These are phyloP conservation scores for Ochlodes sylvanus DNA, from an alignment of 2,888 invertebrate species.

Conservation along the genomic window DNA sequence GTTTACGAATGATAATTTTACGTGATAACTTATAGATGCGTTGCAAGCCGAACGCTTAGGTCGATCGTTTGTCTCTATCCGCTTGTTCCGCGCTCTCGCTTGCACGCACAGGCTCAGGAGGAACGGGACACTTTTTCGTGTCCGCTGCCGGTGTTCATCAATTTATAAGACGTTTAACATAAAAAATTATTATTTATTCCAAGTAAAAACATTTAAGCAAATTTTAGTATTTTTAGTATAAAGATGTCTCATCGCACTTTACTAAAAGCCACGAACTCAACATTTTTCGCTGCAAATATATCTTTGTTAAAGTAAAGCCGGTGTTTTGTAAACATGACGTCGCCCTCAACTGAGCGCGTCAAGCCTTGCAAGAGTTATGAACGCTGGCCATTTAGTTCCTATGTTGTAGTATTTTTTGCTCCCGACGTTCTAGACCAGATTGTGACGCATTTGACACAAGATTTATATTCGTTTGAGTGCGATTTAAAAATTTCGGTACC, in stretches of 20 bases:
- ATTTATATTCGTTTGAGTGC: slow-evolving; percentile 18
- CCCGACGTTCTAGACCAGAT: slow-evolving; percentile 1
- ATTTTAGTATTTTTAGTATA: not conserved
- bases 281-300: slow-evolving; percentile 34
- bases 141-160: too few species aligned
- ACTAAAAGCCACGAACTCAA: slow-evolving; percentile 11
- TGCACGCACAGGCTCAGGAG: too few species aligned
- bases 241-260: slow-evolving; percentile 19
- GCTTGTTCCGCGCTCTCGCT: too few species aligned
- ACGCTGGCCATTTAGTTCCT: slow-evolving; percentile 33
- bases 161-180: too few species aligned
- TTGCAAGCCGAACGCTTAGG: too few species aligned
- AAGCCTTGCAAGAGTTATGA: slow-evolving; percentile 36
- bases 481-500: slow-evolving; percentile 20
- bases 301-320: slow-evolving; percentile 38
- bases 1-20: too few species aligned
- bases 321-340: slow-evolving; percentile 39
- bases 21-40: too few species aligned
- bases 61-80: too few species aligned
- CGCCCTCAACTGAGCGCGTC: slow-evolving; percentile 32
- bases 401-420: slow-evolving; percentile 33
- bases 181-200: not conserved
- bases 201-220: not conserved
- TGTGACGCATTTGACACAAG: slow-evolving; percentile 3
- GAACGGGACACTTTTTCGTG: too few species aligned